Evolutionary conservation across 2,797 vertebrate genomes (phyloP).

Genomic region (Propithecus perrieri): DNA sequence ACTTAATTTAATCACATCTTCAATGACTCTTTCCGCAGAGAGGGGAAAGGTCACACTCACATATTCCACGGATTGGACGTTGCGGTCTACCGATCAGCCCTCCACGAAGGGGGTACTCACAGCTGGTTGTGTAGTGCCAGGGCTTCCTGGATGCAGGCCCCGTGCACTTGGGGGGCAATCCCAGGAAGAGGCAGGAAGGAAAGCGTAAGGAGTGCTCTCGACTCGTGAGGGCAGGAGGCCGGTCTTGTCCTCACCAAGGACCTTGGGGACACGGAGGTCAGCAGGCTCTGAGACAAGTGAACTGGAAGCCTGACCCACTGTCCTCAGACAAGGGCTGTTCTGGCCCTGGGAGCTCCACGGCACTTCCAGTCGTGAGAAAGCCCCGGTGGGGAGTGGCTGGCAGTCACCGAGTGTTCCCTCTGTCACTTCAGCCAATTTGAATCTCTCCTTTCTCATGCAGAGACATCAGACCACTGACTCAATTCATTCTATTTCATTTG

Average conservation of each 20-base stretch:
- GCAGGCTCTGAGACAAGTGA: neutral
- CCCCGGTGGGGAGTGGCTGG: neutral
- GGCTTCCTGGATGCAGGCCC: too few relatives aligned
- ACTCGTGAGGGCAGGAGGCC: neutral
- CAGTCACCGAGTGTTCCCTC: neutral
- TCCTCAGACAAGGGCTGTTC: neutral
- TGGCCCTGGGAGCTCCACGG: neutral
- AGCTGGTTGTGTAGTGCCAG: neutral
- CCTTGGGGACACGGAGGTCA: neutral
- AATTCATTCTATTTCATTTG: neutral
- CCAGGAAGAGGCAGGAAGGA: neutral
- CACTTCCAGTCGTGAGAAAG: too few relatives aligned
- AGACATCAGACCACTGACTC: neutral
- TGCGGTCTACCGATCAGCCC: neutral
- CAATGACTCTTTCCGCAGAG: neutral
- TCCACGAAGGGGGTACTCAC: fast-evolving
- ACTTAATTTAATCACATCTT: neutral
- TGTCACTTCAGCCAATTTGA: neutral
- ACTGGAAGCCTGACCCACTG: neutral
- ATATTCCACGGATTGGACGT: neutral
- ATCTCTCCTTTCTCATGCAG: neutral
- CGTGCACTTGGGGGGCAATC: neutral
- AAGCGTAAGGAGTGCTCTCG: neutral
- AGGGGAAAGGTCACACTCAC: neutral
- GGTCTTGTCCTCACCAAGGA: fast-evolving